Percentiles rank a stretch among this genome's conserved stretches.
phyloP scores from a whole-genome alignment of 2,797 vertebrate species.

The Caiman crocodilus region DNA sequence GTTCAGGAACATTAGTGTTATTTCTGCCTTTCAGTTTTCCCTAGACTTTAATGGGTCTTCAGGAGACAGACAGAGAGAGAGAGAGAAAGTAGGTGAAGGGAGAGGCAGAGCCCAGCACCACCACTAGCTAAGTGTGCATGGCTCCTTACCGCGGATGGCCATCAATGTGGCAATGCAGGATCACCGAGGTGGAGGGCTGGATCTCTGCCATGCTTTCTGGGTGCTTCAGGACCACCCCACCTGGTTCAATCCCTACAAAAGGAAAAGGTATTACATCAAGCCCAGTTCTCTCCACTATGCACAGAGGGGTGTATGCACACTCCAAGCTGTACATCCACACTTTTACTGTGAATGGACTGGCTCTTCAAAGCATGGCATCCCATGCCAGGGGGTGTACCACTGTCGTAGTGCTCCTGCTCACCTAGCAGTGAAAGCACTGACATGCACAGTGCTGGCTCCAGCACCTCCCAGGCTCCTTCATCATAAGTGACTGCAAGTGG shows the following conservation, averaged over 20 bases:
- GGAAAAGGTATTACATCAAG: not conserved
- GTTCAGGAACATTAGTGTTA: conserved; percentile 55
- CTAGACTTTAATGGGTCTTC: conserved; percentile 60
- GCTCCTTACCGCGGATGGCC: conserved; percentile 95
- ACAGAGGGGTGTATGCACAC: not conserved
- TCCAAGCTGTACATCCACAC: not conserved
- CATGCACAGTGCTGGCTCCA: no score
- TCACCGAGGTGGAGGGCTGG: conserved; percentile 89
- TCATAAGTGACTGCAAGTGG: no score
- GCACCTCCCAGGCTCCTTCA: not conserved
- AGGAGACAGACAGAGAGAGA: conserved; percentile 43
- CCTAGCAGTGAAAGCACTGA: no score
- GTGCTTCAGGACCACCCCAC: conserved; percentile 90
- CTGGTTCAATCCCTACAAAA: conserved; percentile 93
- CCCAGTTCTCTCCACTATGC: not conserved
- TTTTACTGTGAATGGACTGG: not conserved
- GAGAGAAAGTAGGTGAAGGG: not conserved
- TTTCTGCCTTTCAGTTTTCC: conserved; percentile 60
- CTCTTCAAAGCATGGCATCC: no score
- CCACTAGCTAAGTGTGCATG: not conserved
- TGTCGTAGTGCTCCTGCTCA: no score
- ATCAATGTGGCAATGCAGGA: conserved; percentile 92
- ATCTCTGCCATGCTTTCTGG: conserved; percentile 87
- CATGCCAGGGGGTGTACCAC: no score
- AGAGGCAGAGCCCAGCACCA: not conserved